These are phyloP conservation scores for Pseudocheirus occidentalis DNA, from an alignment of 2,797 vertebrate species.

Conservation along the genomic window DNA sequence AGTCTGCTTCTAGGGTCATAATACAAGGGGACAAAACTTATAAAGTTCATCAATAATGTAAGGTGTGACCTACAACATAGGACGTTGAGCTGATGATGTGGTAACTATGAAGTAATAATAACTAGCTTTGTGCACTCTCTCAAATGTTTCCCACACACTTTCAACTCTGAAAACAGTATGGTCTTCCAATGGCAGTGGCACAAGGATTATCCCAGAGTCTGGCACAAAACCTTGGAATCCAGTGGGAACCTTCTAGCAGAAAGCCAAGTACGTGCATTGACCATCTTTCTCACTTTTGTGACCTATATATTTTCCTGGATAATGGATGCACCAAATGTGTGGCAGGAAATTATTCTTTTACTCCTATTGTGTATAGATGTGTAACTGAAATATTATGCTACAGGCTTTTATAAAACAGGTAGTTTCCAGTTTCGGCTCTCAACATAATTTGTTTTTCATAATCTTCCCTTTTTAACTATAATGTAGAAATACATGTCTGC, in stretches of 20 bases:
- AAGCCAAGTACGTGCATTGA: conserved; percentile 90
- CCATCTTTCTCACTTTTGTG: conserved; percentile 64
- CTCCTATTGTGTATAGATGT: background rate
- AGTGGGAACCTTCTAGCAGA: conserved; percentile 94
- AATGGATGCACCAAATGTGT: conserved; percentile 39
- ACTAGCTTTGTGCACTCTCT: conserved; percentile 60
- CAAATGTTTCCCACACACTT: conserved; percentile 71
- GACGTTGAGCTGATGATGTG: conserved; percentile 47
- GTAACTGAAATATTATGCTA: background rate
- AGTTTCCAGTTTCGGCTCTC: conserved; percentile 33
- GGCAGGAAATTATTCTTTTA: conserved; percentile 16
- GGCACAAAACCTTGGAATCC: conserved; percentile 98
- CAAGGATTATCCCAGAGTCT: conserved; percentile 94
- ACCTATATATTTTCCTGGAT: conserved; percentile 61
- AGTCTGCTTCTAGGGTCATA: conserved; percentile 38
- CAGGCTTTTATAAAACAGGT: background rate
- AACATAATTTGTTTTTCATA: conserved; percentile 27
- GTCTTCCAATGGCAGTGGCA: conserved; percentile 90
- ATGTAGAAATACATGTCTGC: background rate
- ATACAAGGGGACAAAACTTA: conserved; percentile 11
- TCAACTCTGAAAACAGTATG: conserved; percentile 89
- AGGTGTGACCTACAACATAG: conserved; percentile 44
- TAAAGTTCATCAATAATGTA: conserved; percentile 2
- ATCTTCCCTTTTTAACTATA: conserved; percentile 28
- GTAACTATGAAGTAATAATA: conserved; percentile 68